These are phyloP conservation scores for Ictalurus furcatus DNA, from an alignment of 2,113 vertebrate genomes.

Conservation along the genomic window DNA sequence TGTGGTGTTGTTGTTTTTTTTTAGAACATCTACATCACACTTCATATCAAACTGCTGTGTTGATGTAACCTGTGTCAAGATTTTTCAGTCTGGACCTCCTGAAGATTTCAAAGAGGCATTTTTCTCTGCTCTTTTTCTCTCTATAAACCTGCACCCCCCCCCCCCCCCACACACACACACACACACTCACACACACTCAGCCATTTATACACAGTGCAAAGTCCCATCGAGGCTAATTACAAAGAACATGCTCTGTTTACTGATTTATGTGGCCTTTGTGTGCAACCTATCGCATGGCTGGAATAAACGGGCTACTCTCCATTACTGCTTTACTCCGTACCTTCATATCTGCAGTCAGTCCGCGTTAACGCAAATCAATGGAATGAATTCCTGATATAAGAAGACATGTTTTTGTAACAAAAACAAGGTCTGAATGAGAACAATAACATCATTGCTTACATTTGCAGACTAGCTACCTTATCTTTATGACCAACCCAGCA, in stretches of 20 bases:
- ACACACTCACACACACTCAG: not conserved
- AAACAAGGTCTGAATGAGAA: not conserved
- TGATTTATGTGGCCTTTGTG: slow-evolving; percentile 62
- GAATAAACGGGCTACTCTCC: not conserved
- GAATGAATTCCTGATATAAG: not conserved
- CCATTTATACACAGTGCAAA: slow-evolving; percentile 64
- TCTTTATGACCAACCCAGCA: not conserved
- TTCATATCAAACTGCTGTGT: slow-evolving; percentile 3
- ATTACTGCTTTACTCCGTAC: slow-evolving; percentile 3
- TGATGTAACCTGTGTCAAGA: not conserved
- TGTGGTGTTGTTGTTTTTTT: not conserved
- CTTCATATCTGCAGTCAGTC: slow-evolving; percentile 8
- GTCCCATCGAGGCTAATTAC: slow-evolving; percentile 73
- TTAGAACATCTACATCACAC: slow-evolving; percentile 2
- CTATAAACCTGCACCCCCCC: not conserved
- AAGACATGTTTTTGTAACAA: not conserved
- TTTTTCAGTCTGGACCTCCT: slow-evolving; percentile 5
- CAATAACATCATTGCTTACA: not conserved
- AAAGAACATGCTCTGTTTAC: slow-evolving; percentile 70
- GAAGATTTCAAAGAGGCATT: slow-evolving; percentile 33
- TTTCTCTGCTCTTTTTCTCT: not conserved
- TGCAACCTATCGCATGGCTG: slow-evolving; percentile 21
- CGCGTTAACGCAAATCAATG: not conserved
- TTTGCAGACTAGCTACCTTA: not conserved
- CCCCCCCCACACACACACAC: too few relatives aligned